Percentiles rank a stretch among this genome's conserved stretches.
phyloP scores from a whole-genome alignment of 2,888 invertebrate genomes.

The Hirtodrosophila alboralis region DNA sequence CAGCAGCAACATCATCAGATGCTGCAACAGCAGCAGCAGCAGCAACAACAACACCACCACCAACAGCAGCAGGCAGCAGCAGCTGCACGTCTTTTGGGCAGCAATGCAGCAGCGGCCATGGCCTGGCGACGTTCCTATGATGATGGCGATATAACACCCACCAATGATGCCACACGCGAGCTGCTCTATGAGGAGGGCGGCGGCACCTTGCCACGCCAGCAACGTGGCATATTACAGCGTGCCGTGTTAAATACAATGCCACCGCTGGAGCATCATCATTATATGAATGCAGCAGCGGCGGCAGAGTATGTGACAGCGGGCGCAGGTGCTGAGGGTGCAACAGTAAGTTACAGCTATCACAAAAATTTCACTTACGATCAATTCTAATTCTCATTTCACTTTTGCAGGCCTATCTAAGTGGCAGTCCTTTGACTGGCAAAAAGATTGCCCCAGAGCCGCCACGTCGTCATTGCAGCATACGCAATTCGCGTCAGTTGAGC shows the following conservation, averaged over 20 bases:
- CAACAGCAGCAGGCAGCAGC: conserved; percentile 67
- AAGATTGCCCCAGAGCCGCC: conserved; percentile 93
- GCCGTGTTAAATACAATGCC: conserved; percentile 83
- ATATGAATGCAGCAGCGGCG: conserved; percentile 83
- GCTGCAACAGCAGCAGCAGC: conserved; percentile 54
- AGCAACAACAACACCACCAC: conserved; percentile 60
- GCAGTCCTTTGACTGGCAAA: conserved; percentile 90
- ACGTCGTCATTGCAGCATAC: conserved; percentile 87
- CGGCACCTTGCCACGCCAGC: conserved; percentile 93
- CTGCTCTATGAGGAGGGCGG: conserved; percentile 87
- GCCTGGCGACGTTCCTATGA: conserved; percentile 92
- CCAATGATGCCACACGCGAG: conserved; percentile 88
- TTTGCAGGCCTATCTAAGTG: conserved; percentile 85
- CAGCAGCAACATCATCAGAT: conserved; percentile 42
- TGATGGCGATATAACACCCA: conserved; percentile 95
- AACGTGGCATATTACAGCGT: conserved; percentile 84
- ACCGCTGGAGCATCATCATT: conserved; percentile 82
- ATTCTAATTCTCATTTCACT: not conserved
- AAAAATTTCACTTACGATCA: not conserved
- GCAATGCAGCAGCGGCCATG: conserved; percentile 81
- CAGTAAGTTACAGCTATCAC: conserved; percentile 45
- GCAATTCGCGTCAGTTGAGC: conserved; percentile 80
- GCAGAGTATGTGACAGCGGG: conserved; percentile 81
- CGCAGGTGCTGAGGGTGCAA: conserved; percentile 48
- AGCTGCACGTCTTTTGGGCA: conserved; percentile 73